Evolutionary conservation across 2,113 vertebrate genomes (phyloP), one percentile per base, ranked within the genome.

Genomic region (Lichenostomus cassidix): DNA sequence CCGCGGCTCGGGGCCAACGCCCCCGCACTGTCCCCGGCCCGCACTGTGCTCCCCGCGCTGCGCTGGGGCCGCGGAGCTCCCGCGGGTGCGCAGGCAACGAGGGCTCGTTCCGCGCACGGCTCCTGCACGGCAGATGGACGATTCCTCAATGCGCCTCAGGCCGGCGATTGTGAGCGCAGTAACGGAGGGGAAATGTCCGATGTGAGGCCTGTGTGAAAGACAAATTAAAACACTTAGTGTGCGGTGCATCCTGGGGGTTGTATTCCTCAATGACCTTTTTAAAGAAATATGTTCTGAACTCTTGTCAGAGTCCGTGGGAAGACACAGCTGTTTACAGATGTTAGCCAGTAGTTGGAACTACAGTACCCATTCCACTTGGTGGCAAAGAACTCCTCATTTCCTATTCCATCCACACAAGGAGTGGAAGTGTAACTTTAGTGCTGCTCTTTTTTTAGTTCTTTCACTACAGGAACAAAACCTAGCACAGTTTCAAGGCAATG

Each of bases 221-320:
- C 59, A 10, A 14, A 27, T 17, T 37, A 41, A 76, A 92, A n/a
- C 80, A 11, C 37, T 83, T 19, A 8, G 58, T 5, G 50, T 41
- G 85, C 58, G 27, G 69, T 67, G 64, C 79, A 74, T 91, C 60
- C 21, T 58, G 81, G 63, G 91, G 90, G 22, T 52, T 63, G 58
- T 90, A 87, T 90, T 96, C 77, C 90, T 95, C 75, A 28, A 14
- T 31, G 80, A 44, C 50, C 86, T 91, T 88, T 77, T 95, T 41
- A 90, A 92, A 95, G 64, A 91, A 83, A 35, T 18, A 24, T 0
- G 21, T 53, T 87, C 49, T 65, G 55, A 86, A 83, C 46, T 71
- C 67, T 22, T 27, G 8, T 68, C 49, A 27, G 73, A 71, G 69
- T 29, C 15, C 21, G 63, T 19, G 59, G 68, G 64, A 68, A 65